Base-by-base conservation (phyloP, 1,140 invertebrate species). In the Yoshiicerus persimilis region DNA sequence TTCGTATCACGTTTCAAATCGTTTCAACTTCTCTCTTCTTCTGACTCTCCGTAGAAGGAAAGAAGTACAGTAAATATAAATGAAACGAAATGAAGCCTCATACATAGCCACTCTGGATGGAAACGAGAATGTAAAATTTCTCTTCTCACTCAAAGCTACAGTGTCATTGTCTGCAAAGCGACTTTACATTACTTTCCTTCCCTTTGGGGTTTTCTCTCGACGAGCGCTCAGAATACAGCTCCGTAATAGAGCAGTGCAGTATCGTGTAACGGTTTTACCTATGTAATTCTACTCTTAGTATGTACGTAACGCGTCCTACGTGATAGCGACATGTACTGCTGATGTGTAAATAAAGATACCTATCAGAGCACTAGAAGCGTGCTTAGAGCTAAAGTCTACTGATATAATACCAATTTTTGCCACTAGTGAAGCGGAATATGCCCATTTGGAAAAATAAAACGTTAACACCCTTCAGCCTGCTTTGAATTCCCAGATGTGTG, bases 161-260 rank as follows among this genome's bases (percentile, higher is more conserved):
- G 32, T 80, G 30, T 32, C 32, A 80, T 80, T 80, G 75, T 80
- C n/a, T 80, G 75, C 20, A 56, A 56, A 56, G 20, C 75, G 75
- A 38, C 75, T 80, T 70, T 38, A n/a, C 32, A 80, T 36, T 80
- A 80, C 75, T 80, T 80, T 80, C 75, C 30, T 80, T 80, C 75
- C 75, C 75, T 80, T 34, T 80, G 75, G 75, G 75, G 32, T 25
- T 80, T 80, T 80, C 75, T n/a, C 30, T 80, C 30, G n/a, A 23
- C 75, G 16, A 34, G 30, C 16, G 75, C 20, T 20, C 10, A 77
- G 27, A 20, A 30, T 77, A 34, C 70, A 36, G n/a, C n/a, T 4
- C 16, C 30, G 38, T 80, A n/a, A 70, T 27, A 70, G 64, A 70
- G 13, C 4, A 56, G 47, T 5, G 47, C 2, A 56, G 47, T 56